These are phyloP conservation scores for Epinephelus fuscoguttatus DNA, from an alignment of 2,113 vertebrate species.

Conservation along the genomic window DNA sequence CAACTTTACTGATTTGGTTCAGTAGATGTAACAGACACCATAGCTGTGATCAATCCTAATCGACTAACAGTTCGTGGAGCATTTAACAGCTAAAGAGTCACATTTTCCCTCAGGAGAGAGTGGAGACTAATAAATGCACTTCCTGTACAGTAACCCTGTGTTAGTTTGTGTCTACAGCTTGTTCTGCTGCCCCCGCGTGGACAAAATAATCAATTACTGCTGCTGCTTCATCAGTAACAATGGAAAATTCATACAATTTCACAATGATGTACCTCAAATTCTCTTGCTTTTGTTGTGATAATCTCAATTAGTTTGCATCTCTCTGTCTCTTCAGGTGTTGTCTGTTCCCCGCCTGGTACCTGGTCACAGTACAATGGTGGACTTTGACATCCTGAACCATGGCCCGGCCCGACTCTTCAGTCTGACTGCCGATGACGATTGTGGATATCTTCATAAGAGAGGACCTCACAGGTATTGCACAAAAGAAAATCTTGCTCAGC, in stretches of 20 bases:
- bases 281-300: neutral
- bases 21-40: neutral
- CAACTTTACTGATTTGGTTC: neutral
- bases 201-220: neutral
- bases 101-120: neutral
- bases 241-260: neutral
- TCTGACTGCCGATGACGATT: constrained; percentile 72
- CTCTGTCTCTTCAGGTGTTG: constrained; percentile 60
- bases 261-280: neutral
- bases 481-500: neutral
- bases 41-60: neutral
- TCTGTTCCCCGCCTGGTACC: constrained; percentile 65
- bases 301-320: neutral
- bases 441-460: constrained; percentile 81
- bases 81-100: neutral
- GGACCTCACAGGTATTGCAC: constrained; percentile 72
- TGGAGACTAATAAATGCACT: neutral
- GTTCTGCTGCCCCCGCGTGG: neutral
- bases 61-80: neutral
- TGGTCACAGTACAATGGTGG: constrained; percentile 70
- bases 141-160: neutral
- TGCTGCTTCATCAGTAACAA: neutral
- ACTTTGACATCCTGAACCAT: constrained; percentile 81
- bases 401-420: constrained; percentile 77
- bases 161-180: neutral